A percentile compares a stretch with the other conserved stretches of the same genome.
These are phyloP conservation scores for Solen grandis DNA, from an alignment of 1,140 invertebrate species.

Conservation along the genomic window DNA sequence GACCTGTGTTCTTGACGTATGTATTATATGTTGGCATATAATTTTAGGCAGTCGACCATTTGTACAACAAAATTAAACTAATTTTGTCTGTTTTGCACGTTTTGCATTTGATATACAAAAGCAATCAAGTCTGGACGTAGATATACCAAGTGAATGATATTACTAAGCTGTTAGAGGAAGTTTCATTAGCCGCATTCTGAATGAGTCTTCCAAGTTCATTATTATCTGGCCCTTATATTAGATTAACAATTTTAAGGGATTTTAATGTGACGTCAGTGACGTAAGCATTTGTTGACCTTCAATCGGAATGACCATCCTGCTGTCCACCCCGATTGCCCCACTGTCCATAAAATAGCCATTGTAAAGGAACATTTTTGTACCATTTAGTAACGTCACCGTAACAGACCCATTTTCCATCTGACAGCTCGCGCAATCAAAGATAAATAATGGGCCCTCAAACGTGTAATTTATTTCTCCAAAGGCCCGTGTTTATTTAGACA, in stretches of 20 bases:
- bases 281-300: constrained; percentile 37
- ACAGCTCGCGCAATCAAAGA: constrained; percentile 41
- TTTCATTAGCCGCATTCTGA: no score
- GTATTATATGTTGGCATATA: no score
- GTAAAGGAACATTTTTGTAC: constrained; percentile 36
- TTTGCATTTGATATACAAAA: no score
- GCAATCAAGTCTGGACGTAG: no score
- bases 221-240: no score
- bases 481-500: constrained; percentile 20
- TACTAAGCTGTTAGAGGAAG: no score
- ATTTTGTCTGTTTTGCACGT: no score
- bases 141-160: no score
- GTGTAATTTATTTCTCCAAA: constrained; percentile 54
- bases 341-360: constrained; percentile 39
- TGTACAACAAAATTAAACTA: no score
- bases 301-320: not conserved
- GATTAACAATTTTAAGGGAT: constrained; percentile 31
- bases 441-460: constrained; percentile 48
- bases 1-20: no score
- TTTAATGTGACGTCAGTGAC: constrained; percentile 43
- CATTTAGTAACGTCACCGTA: constrained; percentile 24
- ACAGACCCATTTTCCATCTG: constrained; percentile 45
- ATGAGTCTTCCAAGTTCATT: no score
- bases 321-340: constrained; percentile 7
- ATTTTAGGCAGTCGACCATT: no score